phyloP scores from a whole-genome alignment of 1,140 invertebrate species.

The Cotesia vestalis region DNA sequence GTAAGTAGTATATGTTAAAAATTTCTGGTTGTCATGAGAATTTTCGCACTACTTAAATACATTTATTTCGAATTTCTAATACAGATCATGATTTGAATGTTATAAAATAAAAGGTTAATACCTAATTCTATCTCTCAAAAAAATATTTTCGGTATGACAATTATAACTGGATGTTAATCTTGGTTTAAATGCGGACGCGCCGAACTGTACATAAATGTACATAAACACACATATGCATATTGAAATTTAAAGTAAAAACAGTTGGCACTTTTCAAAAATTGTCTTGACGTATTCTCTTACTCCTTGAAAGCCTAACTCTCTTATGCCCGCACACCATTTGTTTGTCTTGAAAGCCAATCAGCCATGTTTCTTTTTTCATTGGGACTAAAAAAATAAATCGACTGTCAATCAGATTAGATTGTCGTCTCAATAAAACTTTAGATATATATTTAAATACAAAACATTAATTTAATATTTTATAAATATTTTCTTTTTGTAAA shows the following conservation, averaged over 20 bases:
- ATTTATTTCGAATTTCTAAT: too few relatives aligned
- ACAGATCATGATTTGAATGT: too few relatives aligned
- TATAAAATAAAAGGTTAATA: too few relatives aligned
- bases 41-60: too few relatives aligned
- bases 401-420: slow-evolving; percentile 29
- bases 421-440: slow-evolving; percentile 17
- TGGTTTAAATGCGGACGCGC: too few relatives aligned
- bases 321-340: slow-evolving; percentile 42
- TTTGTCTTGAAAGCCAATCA: slow-evolving; percentile 57
- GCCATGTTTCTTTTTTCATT: slow-evolving; percentile 56
- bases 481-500: not conserved
- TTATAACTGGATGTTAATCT: too few relatives aligned
- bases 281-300: slow-evolving; percentile 10
- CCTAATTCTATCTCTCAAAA: too few relatives aligned
- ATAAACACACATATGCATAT: not conserved
- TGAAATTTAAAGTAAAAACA: slow-evolving; percentile 7
- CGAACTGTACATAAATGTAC: not conserved
- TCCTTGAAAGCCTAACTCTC: slow-evolving; percentile 14
- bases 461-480: not conserved
- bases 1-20: too few relatives aligned
- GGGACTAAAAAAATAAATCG: slow-evolving; percentile 56
- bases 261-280: slow-evolving; percentile 23
- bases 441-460: not conserved
- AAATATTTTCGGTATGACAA: too few relatives aligned
- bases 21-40: too few relatives aligned